Evolutionary conservation across 2,113 vertebrate genomes (phyloP).

Genomic region (Melanocharis versteri): DNA sequence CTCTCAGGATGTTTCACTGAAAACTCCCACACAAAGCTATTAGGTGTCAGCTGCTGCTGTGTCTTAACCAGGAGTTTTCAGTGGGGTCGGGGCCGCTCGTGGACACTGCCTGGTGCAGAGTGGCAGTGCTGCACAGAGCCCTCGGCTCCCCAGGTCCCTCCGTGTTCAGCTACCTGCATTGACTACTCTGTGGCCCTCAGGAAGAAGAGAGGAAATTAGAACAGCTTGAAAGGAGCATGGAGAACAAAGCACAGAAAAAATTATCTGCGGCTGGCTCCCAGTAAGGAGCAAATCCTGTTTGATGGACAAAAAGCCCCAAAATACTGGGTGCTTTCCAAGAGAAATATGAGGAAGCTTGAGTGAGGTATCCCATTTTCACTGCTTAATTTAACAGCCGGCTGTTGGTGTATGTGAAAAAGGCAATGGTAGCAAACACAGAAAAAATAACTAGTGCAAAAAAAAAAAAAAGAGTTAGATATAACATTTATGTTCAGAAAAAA

Average conservation of each 20-base stretch:
- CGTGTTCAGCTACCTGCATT: background rate
- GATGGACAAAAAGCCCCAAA: background rate
- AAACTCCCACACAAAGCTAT: background rate
- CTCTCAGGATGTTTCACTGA: background rate
- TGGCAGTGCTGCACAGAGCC: accelerated
- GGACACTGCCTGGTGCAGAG: background rate
- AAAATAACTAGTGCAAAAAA: background rate
- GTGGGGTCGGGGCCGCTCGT: background rate
- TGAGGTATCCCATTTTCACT: background rate
- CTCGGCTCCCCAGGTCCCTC: accelerated
- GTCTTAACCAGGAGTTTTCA: background rate
- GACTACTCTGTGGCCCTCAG: background rate
- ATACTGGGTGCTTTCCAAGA: background rate
- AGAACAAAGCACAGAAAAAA: background rate
- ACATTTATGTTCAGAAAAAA: background rate
- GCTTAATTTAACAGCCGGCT: background rate
- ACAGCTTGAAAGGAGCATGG: background rate
- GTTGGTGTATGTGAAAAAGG: background rate
- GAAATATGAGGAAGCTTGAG: background rate
- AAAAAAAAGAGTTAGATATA: background rate
- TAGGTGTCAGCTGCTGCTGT: background rate
- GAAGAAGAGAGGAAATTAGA: background rate
- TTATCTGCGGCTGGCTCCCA: background rate
- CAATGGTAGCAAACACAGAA: background rate
- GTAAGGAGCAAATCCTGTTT: background rate